Percentiles rank a stretch among this genome's conserved stretches.
Evolutionary conservation across 2,888 invertebrate species (phyloP).

Genomic region (Sarcophaga rosellei): DNA sequence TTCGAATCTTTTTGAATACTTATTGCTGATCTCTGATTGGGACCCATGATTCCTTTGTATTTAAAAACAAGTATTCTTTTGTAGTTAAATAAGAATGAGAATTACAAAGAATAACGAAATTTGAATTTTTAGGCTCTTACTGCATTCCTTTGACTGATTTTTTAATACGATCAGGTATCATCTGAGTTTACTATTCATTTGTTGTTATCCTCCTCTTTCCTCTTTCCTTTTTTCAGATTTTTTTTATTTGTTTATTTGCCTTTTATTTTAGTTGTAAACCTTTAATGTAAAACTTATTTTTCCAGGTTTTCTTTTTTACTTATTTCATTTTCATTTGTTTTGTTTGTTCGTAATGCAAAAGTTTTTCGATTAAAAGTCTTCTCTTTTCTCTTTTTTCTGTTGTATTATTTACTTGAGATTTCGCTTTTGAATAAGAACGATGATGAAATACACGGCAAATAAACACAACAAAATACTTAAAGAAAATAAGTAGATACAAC

Average conservation of each 20-base stretch:
- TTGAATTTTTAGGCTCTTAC: too few species aligned
- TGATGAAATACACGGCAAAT: slow-evolving; percentile 22
- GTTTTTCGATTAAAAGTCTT: slow-evolving; percentile 69
- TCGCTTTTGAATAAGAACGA: slow-evolving; percentile 47
- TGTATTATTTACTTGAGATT: slow-evolving; percentile 63
- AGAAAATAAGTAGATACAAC: slow-evolving; percentile 1
- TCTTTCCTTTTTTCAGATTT: too few species aligned
- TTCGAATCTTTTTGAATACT: too few species aligned
- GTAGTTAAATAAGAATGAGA: too few species aligned
- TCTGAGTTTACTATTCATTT: too few species aligned
- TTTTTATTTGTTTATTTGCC: neutral
- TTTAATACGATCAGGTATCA: too few species aligned
- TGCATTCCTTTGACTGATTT: too few species aligned
- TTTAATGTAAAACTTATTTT: slow-evolving; percentile 51
- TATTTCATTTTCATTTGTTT: neutral
- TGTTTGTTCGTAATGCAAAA: slow-evolving; percentile 60
- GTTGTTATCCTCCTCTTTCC: too few species aligned
- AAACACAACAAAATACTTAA: neutral
- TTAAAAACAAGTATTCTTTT: too few species aligned
- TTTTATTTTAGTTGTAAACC: slow-evolving; percentile 53
- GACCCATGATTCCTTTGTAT: too few species aligned
- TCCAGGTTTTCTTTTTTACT: neutral
- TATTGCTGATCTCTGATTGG: too few species aligned
- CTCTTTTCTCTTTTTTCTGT: neutral
- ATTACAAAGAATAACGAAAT: too few species aligned